These are phyloP conservation scores for Salticus scenicus DNA, from an alignment of 2,888 invertebrate species.

Conservation along the genomic window DNA sequence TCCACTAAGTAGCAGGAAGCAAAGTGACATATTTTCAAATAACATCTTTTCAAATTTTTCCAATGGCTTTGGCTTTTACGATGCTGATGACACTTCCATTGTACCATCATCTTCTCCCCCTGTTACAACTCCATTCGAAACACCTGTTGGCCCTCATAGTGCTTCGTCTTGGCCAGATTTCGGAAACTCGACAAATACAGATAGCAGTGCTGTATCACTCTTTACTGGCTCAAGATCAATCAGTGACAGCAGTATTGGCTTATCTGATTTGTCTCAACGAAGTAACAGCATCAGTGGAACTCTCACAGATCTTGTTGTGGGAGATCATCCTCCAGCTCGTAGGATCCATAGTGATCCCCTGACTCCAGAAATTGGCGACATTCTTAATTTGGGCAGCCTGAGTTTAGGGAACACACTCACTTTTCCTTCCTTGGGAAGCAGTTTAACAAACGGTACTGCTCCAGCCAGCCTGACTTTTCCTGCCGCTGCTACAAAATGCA, in stretches of 20 bases:
- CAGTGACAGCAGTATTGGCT: conserved; percentile 30
- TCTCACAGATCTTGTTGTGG: conserved; percentile 44
- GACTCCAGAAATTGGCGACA: conserved; percentile 54
- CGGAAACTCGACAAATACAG: conserved; percentile 27
- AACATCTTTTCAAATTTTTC: background rate
- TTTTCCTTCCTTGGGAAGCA: conserved; percentile 36
- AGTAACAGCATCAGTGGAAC: conserved; percentile 54
- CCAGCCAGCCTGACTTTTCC: conserved; percentile 34
- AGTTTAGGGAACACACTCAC: conserved; percentile 41
- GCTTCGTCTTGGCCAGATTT: conserved; percentile 67
- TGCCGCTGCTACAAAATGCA: conserved; percentile 52
- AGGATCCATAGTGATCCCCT: conserved; percentile 76
- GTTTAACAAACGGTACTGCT: conserved; percentile 28
- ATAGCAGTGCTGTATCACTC: conserved; percentile 27
- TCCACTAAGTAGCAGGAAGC: conserved; percentile 30
- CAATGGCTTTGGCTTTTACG: conserved; percentile 72
- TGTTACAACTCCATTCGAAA: background rate
- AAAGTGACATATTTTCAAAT: conserved; percentile 36
- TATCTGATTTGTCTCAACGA: conserved; percentile 44
- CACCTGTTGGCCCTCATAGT: background rate
- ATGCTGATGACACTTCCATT: conserved; percentile 75
- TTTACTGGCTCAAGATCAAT: conserved; percentile 36
- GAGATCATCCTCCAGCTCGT: conserved; percentile 75
- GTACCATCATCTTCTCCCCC: conserved; percentile 75
- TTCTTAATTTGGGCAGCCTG: conserved; percentile 13